Evolutionary conservation across 2,797 vertebrate species (phyloP).

Genomic region (Microchirus variegatus): DNA sequence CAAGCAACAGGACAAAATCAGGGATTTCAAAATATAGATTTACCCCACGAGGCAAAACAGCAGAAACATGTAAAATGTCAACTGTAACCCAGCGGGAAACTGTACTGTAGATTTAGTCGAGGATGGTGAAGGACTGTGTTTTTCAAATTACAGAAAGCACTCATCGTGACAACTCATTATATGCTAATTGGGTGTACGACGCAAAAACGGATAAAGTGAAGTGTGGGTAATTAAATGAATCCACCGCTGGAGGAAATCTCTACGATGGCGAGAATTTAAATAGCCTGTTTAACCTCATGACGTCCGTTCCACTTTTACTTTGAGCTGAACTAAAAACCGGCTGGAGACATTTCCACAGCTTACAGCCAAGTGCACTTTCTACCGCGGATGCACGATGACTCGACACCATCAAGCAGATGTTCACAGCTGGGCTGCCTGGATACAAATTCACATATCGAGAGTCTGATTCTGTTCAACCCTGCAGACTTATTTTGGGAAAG

Average conservation of each 20-base stretch:
- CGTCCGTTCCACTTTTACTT: too few relatives aligned
- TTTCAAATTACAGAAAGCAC: background rate
- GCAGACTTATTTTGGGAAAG: slow-evolving; percentile 49
- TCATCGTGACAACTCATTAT: background rate
- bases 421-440: background rate
- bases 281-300: background rate
- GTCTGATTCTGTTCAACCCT: slow-evolving; percentile 5
- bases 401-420: background rate
- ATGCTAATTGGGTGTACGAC: background rate
- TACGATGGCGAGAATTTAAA: background rate
- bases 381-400: background rate
- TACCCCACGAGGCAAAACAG: too few relatives aligned
- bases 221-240: slow-evolving; percentile 8
- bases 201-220: background rate
- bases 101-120: background rate
- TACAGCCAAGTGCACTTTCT: background rate
- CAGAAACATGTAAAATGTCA: too few relatives aligned
- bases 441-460: background rate
- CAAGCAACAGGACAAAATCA: too few relatives aligned
- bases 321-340: background rate
- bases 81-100: background rate
- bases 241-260: background rate
- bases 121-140: background rate
- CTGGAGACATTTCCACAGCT: background rate
- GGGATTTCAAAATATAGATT: too few relatives aligned